These are phyloP conservation scores for Metopia argyrocephala DNA, from an alignment of 2,888 invertebrate species.

Conservation along the genomic window DNA sequence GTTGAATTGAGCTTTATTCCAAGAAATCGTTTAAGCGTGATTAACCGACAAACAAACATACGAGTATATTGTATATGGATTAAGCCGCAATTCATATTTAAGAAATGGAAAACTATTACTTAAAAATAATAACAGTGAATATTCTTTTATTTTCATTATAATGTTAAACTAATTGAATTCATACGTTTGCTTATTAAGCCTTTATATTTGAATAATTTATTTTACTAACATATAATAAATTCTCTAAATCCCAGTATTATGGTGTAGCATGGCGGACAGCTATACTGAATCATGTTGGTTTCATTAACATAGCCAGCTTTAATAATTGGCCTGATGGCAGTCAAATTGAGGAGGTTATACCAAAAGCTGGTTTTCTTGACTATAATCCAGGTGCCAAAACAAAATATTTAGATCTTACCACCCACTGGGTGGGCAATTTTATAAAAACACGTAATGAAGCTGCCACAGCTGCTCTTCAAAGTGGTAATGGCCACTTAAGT, in stretches of 20 bases:
- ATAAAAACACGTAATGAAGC: conserved; percentile 76
- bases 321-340: conserved; percentile 89
- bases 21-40: too few species aligned
- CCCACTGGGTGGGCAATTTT: conserved; percentile 81
- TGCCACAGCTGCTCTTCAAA: conserved; percentile 61
- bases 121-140: too few species aligned
- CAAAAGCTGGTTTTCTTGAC: conserved; percentile 78
- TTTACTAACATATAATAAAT: neutral
- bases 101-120: too few species aligned
- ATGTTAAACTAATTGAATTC: too few species aligned
- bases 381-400: conserved; percentile 82
- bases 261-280: conserved; percentile 83
- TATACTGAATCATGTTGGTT: conserved; percentile 80
- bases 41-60: too few species aligned
- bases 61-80: too few species aligned
- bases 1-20: too few species aligned
- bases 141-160: too few species aligned
- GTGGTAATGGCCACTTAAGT: conserved; percentile 68
- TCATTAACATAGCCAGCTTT: conserved; percentile 84
- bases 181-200: too few species aligned
- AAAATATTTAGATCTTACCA: conserved; percentile 83
- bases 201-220: neutral
- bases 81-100: too few species aligned
- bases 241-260: conserved; percentile 79
- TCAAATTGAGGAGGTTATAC: conserved; percentile 83